A percentile compares a stretch with the other conserved stretches of the same genome.
Conservation (phyloP, 2,888 invertebrate species). For the Acrocyrtus sp. region DNA sequence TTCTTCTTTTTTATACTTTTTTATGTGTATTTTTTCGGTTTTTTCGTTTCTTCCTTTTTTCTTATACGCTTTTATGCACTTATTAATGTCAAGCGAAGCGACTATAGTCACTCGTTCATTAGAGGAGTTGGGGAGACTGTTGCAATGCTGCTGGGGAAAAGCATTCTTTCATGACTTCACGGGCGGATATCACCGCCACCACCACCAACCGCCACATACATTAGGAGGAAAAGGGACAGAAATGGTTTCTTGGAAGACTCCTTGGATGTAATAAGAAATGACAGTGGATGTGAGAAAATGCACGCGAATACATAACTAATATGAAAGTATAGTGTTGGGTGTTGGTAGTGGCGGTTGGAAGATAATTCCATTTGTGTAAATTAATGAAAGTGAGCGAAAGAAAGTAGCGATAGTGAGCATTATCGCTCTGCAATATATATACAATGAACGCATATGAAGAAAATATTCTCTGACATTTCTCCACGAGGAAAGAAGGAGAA, state of each 20-base stretch:
- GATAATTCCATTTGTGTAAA: constrained; percentile 52
- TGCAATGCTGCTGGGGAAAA: constrained; percentile 15
- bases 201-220: not conserved
- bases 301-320: constrained; percentile 7
- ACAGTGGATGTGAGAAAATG: constrained; percentile 37
- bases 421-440: not conserved
- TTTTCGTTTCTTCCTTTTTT: constrained; percentile 11
- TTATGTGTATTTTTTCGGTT: not conserved
- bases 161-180: not conserved
- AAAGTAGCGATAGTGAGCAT: not conserved
- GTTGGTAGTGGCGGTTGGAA: constrained; percentile 43
- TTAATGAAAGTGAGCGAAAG: constrained; percentile 42
- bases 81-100: constrained; percentile 47
- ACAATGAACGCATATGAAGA: not conserved
- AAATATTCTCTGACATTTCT: not conserved
- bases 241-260: not conserved
- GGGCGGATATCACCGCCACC: not conserved
- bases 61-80: constrained; percentile 27
- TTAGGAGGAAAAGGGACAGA: not conserved
- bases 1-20: constrained; percentile 12
- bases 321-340: constrained; percentile 10
- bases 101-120: constrained; percentile 34
- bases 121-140: constrained; percentile 22
- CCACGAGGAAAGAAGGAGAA: not conserved
- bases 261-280: constrained; percentile 29